Conservation (phyloP, 2,797 vertebrate genomes). For the Anolis apletophallus region DNA sequence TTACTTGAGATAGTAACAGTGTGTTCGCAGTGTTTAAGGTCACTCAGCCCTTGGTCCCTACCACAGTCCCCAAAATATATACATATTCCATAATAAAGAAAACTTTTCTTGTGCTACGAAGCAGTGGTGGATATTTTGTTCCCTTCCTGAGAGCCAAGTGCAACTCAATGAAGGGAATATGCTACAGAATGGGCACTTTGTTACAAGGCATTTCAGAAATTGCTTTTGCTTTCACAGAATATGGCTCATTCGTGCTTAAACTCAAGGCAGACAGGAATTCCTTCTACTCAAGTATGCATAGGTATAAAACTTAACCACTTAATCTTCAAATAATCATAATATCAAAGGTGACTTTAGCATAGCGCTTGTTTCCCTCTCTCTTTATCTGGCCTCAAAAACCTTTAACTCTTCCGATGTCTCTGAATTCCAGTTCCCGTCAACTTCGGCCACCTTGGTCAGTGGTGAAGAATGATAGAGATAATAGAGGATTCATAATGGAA, state of each 20-base stretch:
- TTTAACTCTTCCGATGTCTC: background rate
- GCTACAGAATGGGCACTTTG: conserved; percentile 33
- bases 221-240: conserved; percentile 41
- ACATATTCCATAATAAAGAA: background rate
- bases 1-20: background rate
- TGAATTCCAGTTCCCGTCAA: background rate
- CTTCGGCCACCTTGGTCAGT: background rate
- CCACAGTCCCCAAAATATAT: background rate
- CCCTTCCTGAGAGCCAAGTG: background rate
- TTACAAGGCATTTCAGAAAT: conserved; percentile 46
- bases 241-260: background rate
- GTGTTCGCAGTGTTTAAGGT: conserved; percentile 14
- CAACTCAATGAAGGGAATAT: conserved; percentile 17
- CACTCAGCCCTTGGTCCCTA: background rate
- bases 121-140: conserved; percentile 26
- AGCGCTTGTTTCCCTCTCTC: background rate
- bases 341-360: background rate
- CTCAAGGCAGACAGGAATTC: background rate
- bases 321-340: background rate
- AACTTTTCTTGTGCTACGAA: conserved; percentile 37
- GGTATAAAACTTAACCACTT: conserved; percentile 18
- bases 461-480: background rate
- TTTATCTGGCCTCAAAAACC: background rate
- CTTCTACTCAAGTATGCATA: background rate
- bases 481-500: background rate